Conservation (phyloP, 2,113 vertebrate species). For the Motacilla alba region DNA sequence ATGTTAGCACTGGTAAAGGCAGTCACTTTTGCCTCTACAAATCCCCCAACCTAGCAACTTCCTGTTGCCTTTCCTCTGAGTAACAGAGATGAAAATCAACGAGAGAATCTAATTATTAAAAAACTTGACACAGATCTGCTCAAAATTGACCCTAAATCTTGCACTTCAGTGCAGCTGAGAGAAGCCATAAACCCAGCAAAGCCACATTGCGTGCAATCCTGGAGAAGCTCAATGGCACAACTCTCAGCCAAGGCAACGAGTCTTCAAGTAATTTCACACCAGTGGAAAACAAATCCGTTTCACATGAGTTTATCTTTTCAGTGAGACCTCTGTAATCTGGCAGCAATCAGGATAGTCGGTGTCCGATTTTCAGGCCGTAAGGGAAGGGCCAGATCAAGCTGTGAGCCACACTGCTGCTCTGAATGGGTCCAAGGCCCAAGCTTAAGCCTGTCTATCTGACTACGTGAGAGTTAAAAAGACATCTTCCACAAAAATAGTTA, state of each 20-base stretch:
- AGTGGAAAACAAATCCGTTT: not conserved
- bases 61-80: not conserved
- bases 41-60: not conserved
- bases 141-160: not conserved
- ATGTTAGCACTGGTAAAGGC: not conserved
- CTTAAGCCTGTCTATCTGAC: not conserved
- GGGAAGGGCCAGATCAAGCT: not conserved
- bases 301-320: not conserved
- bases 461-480: accelerated
- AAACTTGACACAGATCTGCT: not conserved
- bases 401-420: not conserved
- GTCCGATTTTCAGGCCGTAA: not conserved
- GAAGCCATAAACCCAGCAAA: not conserved
- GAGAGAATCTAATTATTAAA: not conserved
- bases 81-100: not conserved
- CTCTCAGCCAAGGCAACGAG: not conserved
- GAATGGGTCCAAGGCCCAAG: not conserved
- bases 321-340: not conserved
- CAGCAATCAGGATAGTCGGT: accelerated
- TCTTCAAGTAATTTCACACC: not conserved
- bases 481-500: not conserved
- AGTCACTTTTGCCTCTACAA: not conserved
- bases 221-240: not conserved
- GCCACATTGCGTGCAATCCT: accelerated
- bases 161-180: not conserved